Base-by-base conservation (phyloP, 2,797 vertebrate species). In the Cossypha caffra region DNA sequence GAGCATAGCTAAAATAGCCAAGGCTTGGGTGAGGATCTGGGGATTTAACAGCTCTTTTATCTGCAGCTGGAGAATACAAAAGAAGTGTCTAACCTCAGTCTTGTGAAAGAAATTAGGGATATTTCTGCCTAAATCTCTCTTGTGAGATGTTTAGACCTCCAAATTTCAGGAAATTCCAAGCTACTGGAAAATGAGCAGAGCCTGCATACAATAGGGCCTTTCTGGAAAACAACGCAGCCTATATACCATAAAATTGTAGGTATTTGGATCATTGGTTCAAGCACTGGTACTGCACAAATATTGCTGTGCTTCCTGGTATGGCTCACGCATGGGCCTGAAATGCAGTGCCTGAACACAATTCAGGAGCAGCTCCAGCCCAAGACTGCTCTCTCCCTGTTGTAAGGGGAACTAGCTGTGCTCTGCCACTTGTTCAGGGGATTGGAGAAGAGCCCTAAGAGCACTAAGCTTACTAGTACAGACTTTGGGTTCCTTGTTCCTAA, bases 261-360 rank as follows among this genome's bases (percentile, higher is more conserved):
- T 50, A 16, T 52, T 13, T 85, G 31, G 28, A 9, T 45, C 1
- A 0, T 9, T 25, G 31, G 7, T 23, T 67, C 19, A 71, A 29
- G 40, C 25, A 67, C 13, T 40, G 11, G 15, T 26, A 28, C 19
- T 10, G 10, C 45, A 37, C 29, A 64, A 33, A 33, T 35, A 8
- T 28, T 66, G 16, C 21, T 31, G 10, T 45, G 13, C 13, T 59
- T 69, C 5, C 5, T 26, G 35, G 9, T 21, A 40, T 7, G 16
- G 47, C 5, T 48, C 4, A 23, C 28, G 38, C 8, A 2, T 12
- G 33, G 12, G 5, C 9, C 16, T 6, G 2, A 5, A 50, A 8
- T 16, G 47, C 35, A 76, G 6, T 8, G 24, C 5, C 72, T 31
- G 59, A 33, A 29, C 55, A 66, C 12, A 74, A n/a, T 15, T 77